Evolutionary conservation across 2,113 vertebrate species (phyloP).

Genomic region (Neolamprologus caudopunctatus): DNA sequence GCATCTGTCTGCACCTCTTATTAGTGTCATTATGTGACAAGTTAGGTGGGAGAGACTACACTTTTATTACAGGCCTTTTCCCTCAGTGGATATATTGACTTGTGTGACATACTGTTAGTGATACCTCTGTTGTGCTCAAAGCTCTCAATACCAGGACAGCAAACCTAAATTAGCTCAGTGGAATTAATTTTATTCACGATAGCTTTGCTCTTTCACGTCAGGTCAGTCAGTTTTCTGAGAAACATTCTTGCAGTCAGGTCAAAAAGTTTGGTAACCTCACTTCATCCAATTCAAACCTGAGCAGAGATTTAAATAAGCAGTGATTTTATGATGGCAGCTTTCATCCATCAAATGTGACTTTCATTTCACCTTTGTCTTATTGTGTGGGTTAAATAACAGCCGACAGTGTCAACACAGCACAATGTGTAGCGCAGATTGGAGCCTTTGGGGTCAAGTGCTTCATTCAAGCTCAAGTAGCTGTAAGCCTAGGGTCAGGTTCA

Average conservation of each 20-base stretch:
- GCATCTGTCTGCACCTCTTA: not conserved
- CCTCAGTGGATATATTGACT: not conserved
- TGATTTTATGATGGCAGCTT: not conserved
- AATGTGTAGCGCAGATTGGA: not conserved
- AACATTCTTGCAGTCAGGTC: not conserved
- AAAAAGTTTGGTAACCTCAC: not conserved
- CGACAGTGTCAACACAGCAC: not conserved
- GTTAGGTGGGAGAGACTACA: not conserved
- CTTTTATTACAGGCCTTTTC: not conserved
- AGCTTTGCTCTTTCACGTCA: not conserved
- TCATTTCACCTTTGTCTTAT: not conserved
- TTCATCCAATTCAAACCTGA: not conserved
- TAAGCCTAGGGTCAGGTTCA: not conserved
- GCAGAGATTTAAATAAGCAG: not conserved
- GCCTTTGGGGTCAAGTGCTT: constrained; percentile 5
- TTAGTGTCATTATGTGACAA: not conserved
- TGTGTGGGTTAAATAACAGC: not conserved
- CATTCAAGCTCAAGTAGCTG: constrained; percentile 20
- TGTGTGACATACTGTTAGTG: not conserved
- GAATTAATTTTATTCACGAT: not conserved
- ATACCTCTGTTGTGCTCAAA: not conserved
- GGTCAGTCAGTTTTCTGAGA: not conserved
- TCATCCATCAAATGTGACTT: not conserved
- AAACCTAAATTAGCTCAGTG: not conserved
- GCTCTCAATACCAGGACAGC: not conserved